phyloP scores from a whole-genome alignment of 2,888 invertebrate genomes.

The Metallyticus violacea region DNA sequence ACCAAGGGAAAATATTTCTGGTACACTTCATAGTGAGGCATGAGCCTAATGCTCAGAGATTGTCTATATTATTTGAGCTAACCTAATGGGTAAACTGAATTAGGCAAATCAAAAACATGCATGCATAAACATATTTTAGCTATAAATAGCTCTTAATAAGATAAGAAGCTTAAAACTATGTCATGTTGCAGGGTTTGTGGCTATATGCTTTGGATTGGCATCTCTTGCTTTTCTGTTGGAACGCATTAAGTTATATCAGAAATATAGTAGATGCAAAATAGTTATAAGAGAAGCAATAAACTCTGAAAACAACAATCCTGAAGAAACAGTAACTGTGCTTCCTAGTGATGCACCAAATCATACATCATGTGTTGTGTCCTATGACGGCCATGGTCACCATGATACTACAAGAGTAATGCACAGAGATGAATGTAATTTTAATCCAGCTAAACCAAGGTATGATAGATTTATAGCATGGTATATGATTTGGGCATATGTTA shows the following conservation, averaged over 20 bases:
- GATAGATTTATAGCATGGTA: not conserved
- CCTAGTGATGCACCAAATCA: not conserved
- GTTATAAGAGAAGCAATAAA: not conserved
- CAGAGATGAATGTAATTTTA: not conserved
- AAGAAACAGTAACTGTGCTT: not conserved
- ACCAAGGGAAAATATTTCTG: too few relatives aligned
- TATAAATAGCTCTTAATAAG: too few relatives aligned
- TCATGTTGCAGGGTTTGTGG: not conserved
- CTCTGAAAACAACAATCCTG: not conserved
- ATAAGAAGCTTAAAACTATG: too few relatives aligned
- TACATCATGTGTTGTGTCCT: not conserved
- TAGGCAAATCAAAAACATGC: too few relatives aligned
- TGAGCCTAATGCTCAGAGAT: too few relatives aligned
- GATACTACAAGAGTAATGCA: not conserved
- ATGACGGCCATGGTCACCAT: not conserved
- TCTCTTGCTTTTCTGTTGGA: constrained; percentile 3
- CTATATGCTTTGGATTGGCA: not conserved
- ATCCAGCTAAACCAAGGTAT: not conserved
- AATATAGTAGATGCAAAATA: not conserved
- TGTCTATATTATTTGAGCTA: too few relatives aligned
- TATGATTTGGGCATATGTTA: too few relatives aligned
- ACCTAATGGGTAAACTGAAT: too few relatives aligned
- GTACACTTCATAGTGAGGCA: too few relatives aligned
- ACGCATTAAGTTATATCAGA: not conserved
- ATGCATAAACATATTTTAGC: too few relatives aligned